A percentile compares a stretch with the other conserved stretches of the same genome.
These are phyloP conservation scores for Gymnogyps californianus DNA, from an alignment of 2,113 vertebrate species.

Conservation along the genomic window DNA sequence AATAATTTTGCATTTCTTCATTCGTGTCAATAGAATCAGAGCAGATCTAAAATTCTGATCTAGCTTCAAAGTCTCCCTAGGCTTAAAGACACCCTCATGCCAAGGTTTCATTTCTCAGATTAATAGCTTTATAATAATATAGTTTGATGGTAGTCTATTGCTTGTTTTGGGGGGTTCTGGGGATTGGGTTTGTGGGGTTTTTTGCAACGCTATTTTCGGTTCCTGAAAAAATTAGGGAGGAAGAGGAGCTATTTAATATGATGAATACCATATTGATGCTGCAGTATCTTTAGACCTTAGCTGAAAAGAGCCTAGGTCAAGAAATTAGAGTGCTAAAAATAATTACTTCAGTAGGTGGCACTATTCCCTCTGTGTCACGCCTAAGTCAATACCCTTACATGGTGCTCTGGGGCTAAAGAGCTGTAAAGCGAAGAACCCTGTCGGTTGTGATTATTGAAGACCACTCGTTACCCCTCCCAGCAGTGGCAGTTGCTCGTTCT, in stretches of 20 bases:
- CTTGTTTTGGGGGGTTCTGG: background rate
- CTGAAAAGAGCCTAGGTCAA: background rate
- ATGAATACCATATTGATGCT: background rate
- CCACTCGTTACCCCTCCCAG: background rate
- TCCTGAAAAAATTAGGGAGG: background rate
- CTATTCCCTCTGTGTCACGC: conserved; percentile 41
- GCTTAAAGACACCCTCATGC: background rate
- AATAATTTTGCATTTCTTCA: background rate
- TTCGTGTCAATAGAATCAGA: background rate
- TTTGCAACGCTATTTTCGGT: background rate
- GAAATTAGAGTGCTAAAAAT: background rate
- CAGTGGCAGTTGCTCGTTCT: background rate
- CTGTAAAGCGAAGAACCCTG: background rate
- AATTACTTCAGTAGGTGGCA: conserved; percentile 55
- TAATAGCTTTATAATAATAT: background rate
- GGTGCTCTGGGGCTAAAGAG: background rate
- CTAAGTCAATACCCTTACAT: background rate
- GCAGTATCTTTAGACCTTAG: background rate
- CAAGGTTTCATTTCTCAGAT: background rate
- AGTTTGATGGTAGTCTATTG: background rate
- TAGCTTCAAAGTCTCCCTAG: background rate
- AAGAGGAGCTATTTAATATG: background rate
- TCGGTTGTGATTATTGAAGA: background rate
- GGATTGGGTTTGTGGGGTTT: background rate
- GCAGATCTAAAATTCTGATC: background rate